These are phyloP conservation scores for Pentalonia nigronervosa DNA, from an alignment of 1,140 invertebrate species.

Conservation along the genomic window DNA sequence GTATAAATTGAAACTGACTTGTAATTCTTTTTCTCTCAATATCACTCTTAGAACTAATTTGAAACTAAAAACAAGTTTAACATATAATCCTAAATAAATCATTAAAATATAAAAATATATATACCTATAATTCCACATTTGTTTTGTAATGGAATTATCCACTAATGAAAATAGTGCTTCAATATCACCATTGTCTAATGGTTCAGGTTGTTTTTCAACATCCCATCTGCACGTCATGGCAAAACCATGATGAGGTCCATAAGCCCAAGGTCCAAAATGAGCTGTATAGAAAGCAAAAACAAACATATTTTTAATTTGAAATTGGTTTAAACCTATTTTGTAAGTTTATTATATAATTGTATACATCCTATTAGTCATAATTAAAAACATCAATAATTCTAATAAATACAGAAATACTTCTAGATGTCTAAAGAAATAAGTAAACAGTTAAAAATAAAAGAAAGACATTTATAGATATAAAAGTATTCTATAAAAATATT, in stretches of 20 bases:
- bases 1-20: constrained; percentile 90
- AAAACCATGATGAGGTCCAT: constrained; percentile 93
- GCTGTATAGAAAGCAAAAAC: constrained; percentile 71
- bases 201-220: constrained; percentile 84
- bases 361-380: background rate
- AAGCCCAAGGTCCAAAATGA: constrained; percentile 92
- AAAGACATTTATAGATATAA: no score
- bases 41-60: constrained; percentile 87
- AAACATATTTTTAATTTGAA: background rate
- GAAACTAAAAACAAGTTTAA: constrained; percentile 68
- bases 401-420: background rate
- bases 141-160: constrained; percentile 90
- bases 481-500: no score
- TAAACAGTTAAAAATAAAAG: no score
- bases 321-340: background rate
- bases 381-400: background rate
- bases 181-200: constrained; percentile 86
- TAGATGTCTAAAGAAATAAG: no score
- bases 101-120: background rate
- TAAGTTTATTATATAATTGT: background rate
- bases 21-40: constrained; percentile 87
- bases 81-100: constrained; percentile 12
- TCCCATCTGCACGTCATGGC: constrained; percentile 90
- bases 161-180: constrained; percentile 89
- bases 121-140: constrained; percentile 93